Percentiles rank a stretch among this genome's conserved stretches.
phyloP scores from a whole-genome alignment of 2,888 invertebrate species.

The Lycia hirtaria region DNA sequence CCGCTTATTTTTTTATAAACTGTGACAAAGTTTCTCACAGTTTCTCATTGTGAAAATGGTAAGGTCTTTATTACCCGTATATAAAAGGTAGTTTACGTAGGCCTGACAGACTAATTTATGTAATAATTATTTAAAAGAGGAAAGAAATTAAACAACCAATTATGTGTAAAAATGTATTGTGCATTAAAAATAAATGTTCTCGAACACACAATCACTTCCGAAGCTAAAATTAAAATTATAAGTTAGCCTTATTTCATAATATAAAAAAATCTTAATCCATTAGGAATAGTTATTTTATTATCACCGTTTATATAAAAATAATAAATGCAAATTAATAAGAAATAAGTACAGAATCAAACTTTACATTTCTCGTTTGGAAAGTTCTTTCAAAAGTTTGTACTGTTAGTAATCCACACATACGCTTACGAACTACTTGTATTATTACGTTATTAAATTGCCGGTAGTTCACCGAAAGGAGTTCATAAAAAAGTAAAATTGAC shows the following conservation, averaged over 20 bases:
- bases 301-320: slow-evolving; percentile 64
- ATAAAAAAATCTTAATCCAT: slow-evolving; percentile 44
- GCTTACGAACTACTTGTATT: slow-evolving; percentile 52
- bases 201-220: slow-evolving; percentile 52
- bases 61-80: too few species aligned
- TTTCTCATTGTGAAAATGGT: too few species aligned
- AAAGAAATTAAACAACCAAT: slow-evolving; percentile 36
- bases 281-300: slow-evolving; percentile 57
- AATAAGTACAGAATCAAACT: slow-evolving; percentile 55
- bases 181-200: slow-evolving; percentile 62
- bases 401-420: slow-evolving; percentile 50
- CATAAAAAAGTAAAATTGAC: not conserved
- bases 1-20: too few species aligned
- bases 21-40: too few species aligned
- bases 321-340: slow-evolving; percentile 69
- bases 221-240: slow-evolving; percentile 59
- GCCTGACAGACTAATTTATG: too few species aligned
- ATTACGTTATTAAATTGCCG: slow-evolving; percentile 43
- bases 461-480: slow-evolving; percentile 24
- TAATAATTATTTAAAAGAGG: not conserved
- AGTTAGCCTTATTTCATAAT: slow-evolving; percentile 56
- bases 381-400: slow-evolving; percentile 63
- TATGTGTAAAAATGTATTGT: slow-evolving; percentile 71
- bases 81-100: too few species aligned
- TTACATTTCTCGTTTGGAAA: slow-evolving; percentile 51